Evolutionary conservation across 2,888 invertebrate species (phyloP), one percentile per base, ranked within the genome.

Genomic region (Galerucella pusilla): DNA sequence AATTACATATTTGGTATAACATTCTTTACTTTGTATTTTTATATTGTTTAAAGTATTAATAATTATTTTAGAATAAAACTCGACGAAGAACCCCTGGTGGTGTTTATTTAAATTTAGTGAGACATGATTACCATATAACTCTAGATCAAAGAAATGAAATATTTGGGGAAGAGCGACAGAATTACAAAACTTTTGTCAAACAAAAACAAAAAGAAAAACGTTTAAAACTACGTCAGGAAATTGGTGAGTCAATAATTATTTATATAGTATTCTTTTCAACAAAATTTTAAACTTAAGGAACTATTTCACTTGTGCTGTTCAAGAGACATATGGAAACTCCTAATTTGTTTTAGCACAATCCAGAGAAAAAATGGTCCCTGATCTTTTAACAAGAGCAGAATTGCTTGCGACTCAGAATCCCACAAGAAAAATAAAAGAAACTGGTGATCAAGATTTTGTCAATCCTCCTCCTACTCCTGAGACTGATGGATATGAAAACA

Each of bases 21-120:
- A 42, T 42, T 7, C 1, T 42, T 42, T 42, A 42, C 1, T 35
- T 35, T 6, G 5, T 35, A 35, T 35, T 6, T 1, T 7, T 42
- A 42, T 9, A 3, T 2, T 3, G 35, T 5, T 35, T 9, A 9
- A 9, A 42, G 7, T 42, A 42, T 9, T 9, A 9, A 42, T 42
- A 9, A 42, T 6, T 42, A 35, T 60, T n/a, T 28, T 84, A 93
- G 93, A 95, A 95, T 87, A 93, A 94, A 65, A 91, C 90, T 9
- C 91, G 97, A 71, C 91, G 96, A 70, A 90, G 97, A 78, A 97
- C 96, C 6, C 93, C 96, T 0, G 97, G 97, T 12, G 97, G 97
- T 28, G 92, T 97, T 63, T 97, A 93, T 87, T 90, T 97, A 61
- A 94, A 93, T 85, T 88, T 96, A n/a, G 88, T 96, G 28, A 94